A percentile compares a stretch with the other conserved stretches of the same genome.
Conservation (phyloP, 2,888 invertebrate genomes). For the Apamea crenata region DNA sequence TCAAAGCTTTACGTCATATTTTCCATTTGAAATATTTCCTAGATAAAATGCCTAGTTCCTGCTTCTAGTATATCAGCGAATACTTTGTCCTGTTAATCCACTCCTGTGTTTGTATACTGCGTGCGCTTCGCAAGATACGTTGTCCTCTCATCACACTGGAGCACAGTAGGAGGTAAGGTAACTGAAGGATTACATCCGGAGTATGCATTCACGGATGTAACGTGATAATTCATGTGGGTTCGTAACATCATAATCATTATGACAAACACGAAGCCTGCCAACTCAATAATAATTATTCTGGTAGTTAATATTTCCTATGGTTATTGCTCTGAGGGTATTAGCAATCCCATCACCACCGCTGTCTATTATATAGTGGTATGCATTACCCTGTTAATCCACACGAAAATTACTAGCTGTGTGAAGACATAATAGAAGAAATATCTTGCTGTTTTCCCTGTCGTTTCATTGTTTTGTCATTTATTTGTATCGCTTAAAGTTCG, state of each 20-base stretch:
- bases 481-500: constrained; percentile 32
- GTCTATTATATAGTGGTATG: background rate
- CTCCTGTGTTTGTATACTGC: background rate
- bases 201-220: background rate
- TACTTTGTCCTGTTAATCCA: background rate
- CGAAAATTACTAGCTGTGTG: background rate
- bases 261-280: background rate
- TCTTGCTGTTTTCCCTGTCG: background rate
- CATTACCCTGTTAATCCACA: background rate
- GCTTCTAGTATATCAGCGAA: background rate
- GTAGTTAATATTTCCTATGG: background rate
- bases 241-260: background rate
- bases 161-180: background rate
- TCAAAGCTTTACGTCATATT: background rate
- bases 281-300: background rate
- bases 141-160: background rate
- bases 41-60: background rate
- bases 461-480: constrained; percentile 19
- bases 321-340: background rate
- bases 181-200: background rate
- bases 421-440: background rate
- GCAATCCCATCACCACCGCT: background rate
- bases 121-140: background rate
- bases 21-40: background rate
- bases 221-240: background rate